phyloP scores from a whole-genome alignment of 2,113 vertebrate genomes.

The Cynoglossus semilaevis region DNA sequence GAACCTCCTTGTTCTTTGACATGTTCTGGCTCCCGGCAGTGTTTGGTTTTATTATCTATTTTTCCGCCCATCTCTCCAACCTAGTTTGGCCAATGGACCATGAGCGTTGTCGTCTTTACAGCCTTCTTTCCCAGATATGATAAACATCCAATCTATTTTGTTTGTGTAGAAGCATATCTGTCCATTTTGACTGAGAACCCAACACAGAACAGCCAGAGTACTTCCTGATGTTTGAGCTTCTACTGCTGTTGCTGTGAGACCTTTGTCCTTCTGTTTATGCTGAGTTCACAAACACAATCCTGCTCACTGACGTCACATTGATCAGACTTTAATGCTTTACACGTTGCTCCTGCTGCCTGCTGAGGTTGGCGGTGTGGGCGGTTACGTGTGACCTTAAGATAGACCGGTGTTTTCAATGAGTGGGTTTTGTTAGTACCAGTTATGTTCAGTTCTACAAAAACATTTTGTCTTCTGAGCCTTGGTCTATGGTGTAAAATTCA shows the following conservation, averaged over 20 bases:
- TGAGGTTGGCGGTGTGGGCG: no score
- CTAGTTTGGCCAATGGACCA: background rate
- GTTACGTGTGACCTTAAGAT: no score
- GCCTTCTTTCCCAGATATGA: constrained; percentile 11
- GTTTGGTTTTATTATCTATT: constrained; percentile 4
- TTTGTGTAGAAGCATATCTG: background rate
- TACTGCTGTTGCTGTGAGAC: background rate
- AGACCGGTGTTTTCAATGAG: no score
- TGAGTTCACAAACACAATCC: background rate
- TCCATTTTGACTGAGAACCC: background rate
- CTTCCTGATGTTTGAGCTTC: background rate
- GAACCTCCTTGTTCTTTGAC: no score
- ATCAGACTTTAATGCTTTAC: no score
- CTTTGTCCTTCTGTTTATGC: background rate
- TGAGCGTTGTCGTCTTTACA: constrained; percentile 12
- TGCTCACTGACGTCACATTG: background rate
- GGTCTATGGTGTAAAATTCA: no score
- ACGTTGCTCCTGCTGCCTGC: no score
- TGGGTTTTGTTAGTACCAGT: no score
- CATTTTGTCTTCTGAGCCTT: no score
- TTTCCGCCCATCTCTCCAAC: background rate
- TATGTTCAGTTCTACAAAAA: no score
- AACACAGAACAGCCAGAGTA: no score
- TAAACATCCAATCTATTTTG: background rate
- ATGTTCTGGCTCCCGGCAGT: background rate